Base-by-base conservation (phyloP, 2,113 vertebrate genomes). In the Antennarius striatus region DNA sequence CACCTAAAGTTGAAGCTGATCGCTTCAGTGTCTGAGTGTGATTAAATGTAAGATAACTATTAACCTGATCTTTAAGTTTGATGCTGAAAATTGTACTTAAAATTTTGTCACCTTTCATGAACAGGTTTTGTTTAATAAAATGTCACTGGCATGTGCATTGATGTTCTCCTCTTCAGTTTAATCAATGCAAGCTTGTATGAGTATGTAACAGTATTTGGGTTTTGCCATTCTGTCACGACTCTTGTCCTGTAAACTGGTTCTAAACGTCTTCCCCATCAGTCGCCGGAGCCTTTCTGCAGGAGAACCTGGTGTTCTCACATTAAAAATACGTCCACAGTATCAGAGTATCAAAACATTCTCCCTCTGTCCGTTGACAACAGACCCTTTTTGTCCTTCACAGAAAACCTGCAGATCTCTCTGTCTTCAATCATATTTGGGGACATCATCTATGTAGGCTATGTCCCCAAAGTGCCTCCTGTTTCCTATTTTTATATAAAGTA, bases 401-500 rank as follows among this genome's bases (percentile, higher is more conserved):
- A 71, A 60, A 40, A 82, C 73, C 75, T 85, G 84, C 77, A 89
- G 66, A 85, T 83, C 79, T 71, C 48, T 82, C 64, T 85, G 83
- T 89, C 82, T 83, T 86, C 70, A 80, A 60, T 85, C 80, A 82
- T 90, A 80, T 86, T 90, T 91, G 91, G 80, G 91, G 92, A 90
- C 86, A 88, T 81, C 90, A 91, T 92, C 91, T 93, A 92, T 89
- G 92, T 92, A 86, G 82, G 83, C 64, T 79, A 65, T 85, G 86
- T 92, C 90, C 91, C 91, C 90, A 90, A 93, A 95, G 94, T 96
- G 91, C 92, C 92, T 93, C 89, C 89, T 88, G 82, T 95, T 94
- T 95, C 92, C 92, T 95, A 94, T 95, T 93, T 90, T 88, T 92
- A 91, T 91, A 92, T 90, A 91, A 92, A 94, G 94, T 95, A 93